Conservation (phyloP, 2,113 vertebrate species). For the Boleophthalmus pectinirostris region DNA sequence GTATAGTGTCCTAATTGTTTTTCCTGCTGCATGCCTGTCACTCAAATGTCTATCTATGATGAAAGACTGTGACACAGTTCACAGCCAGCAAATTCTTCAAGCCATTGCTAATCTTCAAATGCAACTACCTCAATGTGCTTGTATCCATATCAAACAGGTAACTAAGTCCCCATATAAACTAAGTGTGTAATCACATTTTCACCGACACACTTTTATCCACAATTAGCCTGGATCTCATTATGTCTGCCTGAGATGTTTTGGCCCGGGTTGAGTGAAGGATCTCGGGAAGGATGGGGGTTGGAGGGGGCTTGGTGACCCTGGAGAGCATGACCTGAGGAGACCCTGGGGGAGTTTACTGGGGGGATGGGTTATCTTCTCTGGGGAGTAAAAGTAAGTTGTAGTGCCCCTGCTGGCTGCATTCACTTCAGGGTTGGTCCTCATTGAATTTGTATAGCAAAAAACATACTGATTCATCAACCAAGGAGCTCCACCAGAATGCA, state of each 20-base stretch:
- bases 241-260: conserved; percentile 57
- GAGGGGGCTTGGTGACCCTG: conserved; percentile 49
- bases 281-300: conserved; percentile 17
- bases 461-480: conserved; percentile 30
- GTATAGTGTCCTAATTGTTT: neutral
- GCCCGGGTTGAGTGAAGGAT: conserved; percentile 27
- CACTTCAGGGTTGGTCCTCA: conserved; percentile 27
- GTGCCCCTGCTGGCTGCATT: conserved; percentile 46
- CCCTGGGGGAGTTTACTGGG: conserved; percentile 26
- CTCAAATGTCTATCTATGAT: neutral
- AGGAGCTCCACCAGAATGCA: conserved; percentile 19
- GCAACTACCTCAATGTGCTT: neutral
- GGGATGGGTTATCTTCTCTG: conserved; percentile 29
- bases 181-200: conserved; percentile 11
- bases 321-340: conserved; percentile 60
- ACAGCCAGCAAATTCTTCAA: neutral
- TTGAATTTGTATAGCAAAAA: conserved; percentile 34
- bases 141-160: neutral
- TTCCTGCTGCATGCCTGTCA: neutral
- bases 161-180: neutral
- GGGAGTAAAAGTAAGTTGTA: conserved; percentile 52
- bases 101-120: neutral
- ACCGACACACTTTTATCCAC: conserved; percentile 33
- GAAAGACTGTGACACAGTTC: neutral
- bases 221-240: conserved; percentile 58